Percentiles rank a stretch among this genome's conserved stretches.
phyloP scores from a whole-genome alignment of 2,888 invertebrate genomes.

The Ceramica pisi region DNA sequence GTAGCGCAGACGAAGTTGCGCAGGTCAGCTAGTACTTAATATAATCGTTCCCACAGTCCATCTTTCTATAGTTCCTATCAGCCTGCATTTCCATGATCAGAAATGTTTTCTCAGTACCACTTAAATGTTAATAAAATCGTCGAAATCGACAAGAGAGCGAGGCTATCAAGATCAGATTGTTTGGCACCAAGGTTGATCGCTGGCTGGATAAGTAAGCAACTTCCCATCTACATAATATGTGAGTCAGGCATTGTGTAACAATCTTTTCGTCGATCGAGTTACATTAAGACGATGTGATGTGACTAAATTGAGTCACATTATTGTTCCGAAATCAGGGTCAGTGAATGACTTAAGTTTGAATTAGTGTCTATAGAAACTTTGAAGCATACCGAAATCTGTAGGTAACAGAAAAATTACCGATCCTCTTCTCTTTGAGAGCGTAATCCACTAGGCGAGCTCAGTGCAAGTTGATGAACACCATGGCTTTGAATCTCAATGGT shows the following conservation, averaged over 20 bases:
- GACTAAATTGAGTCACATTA: conserved; percentile 15
- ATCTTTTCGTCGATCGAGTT: conserved; percentile 1
- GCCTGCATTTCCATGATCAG: not conserved
- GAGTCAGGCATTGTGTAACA: conserved; percentile 49
- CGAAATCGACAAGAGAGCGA: conserved; percentile 53
- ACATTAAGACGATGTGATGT: conserved; percentile 8
- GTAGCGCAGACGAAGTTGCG: too few relatives aligned
- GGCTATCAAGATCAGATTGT: conserved; percentile 55
- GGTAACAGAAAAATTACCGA: too few relatives aligned
- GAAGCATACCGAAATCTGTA: not conserved
- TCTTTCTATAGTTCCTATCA: not conserved
- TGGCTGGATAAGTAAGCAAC: conserved; percentile 36
- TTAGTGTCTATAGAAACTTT: not conserved
- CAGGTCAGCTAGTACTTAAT: too few relatives aligned
- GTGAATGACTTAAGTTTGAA: not conserved
- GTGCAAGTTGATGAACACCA: not conserved
- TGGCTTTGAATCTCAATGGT: not conserved
- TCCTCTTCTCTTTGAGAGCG: not conserved
- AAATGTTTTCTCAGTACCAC: not conserved
- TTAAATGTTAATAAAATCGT: conserved; percentile 25
- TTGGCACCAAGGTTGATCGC: conserved; percentile 47
- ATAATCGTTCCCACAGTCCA: not conserved
- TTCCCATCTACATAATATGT: conserved; percentile 43
- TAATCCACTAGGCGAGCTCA: not conserved
- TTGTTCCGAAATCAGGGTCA: not conserved